Evolutionary conservation across 1,140 invertebrate species (phyloP).

Genomic region (Drosophila mauritiana): DNA sequence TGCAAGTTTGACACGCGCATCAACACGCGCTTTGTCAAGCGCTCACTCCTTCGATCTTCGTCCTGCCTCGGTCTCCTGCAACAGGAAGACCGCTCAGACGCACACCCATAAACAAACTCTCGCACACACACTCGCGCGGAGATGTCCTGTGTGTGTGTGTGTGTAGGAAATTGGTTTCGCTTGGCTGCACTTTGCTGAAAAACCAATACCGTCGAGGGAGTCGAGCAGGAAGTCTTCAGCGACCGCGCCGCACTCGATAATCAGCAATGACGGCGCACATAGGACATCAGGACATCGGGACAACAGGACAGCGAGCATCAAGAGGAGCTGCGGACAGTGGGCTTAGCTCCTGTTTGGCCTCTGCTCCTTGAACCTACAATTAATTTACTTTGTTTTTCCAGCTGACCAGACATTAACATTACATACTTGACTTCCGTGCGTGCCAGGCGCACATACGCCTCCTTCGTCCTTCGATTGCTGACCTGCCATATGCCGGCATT

Average conservation of each 20-base stretch:
- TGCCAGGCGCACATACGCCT: constrained; percentile 36
- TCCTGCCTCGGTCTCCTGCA: constrained; percentile 37
- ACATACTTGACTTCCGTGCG: constrained; percentile 82
- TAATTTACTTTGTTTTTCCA: constrained; percentile 84
- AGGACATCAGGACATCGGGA: constrained; percentile 2
- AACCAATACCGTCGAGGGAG: constrained; percentile 52
- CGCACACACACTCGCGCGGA: constrained; percentile 5
- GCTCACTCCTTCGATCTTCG: neutral
- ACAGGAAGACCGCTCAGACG: constrained; percentile 57
- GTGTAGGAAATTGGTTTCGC: constrained; percentile 80
- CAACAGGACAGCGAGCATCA: neutral
- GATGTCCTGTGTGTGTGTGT: constrained; percentile 34
- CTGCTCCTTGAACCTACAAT: constrained; percentile 77
- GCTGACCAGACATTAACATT: constrained; percentile 83
- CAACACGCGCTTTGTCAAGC: constrained; percentile 80
- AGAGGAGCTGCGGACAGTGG: constrained; percentile 26
- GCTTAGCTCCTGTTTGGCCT: constrained; percentile 25
- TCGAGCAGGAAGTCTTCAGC: constrained; percentile 76
- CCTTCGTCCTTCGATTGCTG: constrained; percentile 63
- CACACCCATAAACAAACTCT: constrained; percentile 36
- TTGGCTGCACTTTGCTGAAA: constrained; percentile 76
- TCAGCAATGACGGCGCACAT: constrained; percentile 55
- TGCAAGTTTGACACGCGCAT: constrained; percentile 82
- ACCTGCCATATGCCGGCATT: constrained; percentile 80
- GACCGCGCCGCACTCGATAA: constrained; percentile 82